Evolutionary conservation across 2,888 invertebrate genomes (phyloP), one percentile per base, ranked within the genome.

Genomic region (Drosophila setosimentum): DNA sequence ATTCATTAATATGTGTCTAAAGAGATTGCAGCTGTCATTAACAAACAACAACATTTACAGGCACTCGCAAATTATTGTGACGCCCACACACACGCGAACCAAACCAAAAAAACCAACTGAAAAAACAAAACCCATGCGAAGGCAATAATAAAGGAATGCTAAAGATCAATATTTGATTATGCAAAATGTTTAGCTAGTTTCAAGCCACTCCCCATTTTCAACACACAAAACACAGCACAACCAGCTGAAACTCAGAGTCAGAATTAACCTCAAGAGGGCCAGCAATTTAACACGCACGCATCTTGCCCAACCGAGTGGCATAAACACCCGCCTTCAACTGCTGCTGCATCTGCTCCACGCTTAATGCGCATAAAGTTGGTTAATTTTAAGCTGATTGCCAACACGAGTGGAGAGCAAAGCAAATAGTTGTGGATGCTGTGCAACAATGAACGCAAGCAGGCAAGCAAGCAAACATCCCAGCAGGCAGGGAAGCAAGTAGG

Each of bases 351-450:
- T 57, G 66, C 50, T 78, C 71, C 62, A 77, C 77, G 82, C 76
- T 82, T 78, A 82, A 77, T 76, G 83, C 83, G 73, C 83, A 78
- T 83, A 74, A 78, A 83, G 87, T 75, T 73, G 79, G 78, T 83
- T 85, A 83, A 89, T 87, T 87, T 87, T 77, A 87, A 76, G 87
- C 87, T 83, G 89, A 83, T 82, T 89, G 77, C 76, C 67, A 73
- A 76, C 77, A 74, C 69, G 76, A 87, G 89, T 83, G 76, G 63
- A 78, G 79, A 72, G 79, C 76, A 65, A 60, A 50, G 68, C 55
- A 79, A 79, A 82, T 79, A 82, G 68, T 64, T 76, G 60, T 53
- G 55, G 48, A 49, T 54, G 66, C 49, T 57, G 53, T 58, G 60
- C 55, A 32, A 50, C 35, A 63, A 59, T 51, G 48, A 82, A 85